Conservation (phyloP, 2,797 vertebrate genomes). For the Danio choprae region DNA sequence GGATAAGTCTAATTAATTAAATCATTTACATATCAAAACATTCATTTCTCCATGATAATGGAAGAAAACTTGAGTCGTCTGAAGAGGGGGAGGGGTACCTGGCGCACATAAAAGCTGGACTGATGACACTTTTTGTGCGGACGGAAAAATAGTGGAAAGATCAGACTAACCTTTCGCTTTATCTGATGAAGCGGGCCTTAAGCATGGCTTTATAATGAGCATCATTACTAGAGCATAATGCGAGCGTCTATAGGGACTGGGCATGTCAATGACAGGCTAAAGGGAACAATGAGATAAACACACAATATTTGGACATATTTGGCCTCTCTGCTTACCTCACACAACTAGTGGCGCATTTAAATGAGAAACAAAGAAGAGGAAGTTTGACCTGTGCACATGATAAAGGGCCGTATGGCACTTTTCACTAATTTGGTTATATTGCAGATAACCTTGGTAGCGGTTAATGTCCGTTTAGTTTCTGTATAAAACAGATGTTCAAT, state of each 20-base stretch:
- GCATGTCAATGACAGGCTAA: conserved; percentile 37
- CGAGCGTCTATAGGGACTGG: conserved; percentile 46
- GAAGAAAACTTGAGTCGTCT: conserved; percentile 43
- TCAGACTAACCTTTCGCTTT: conserved; percentile 41
- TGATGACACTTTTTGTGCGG: conserved; percentile 55
- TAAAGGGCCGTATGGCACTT: conserved; percentile 52
- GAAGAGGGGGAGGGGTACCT: conserved; percentile 47
- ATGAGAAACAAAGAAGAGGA: conserved; percentile 23
- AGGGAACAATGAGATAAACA: conserved; percentile 48
- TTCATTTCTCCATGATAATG: conserved; percentile 58
- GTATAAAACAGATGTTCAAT: conserved; percentile 53
- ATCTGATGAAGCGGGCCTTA: conserved; percentile 58
- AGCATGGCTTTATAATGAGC: conserved; percentile 55
- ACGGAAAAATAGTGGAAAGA: conserved; percentile 14
- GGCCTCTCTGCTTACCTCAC: neutral
- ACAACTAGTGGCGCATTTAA: conserved; percentile 22
- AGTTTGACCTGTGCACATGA: conserved; percentile 35
- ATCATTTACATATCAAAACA: conserved; percentile 69
- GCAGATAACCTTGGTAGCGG: conserved; percentile 52
- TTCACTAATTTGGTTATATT: conserved; percentile 56
- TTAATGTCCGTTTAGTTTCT: conserved; percentile 51
- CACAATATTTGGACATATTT: conserved; percentile 15
- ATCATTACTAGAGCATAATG: conserved; percentile 54
- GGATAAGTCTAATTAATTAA: conserved; percentile 65
- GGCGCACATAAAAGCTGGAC: conserved; percentile 46